Evolutionary conservation across 2,888 invertebrate species (phyloP).

Genomic region (Drosophila pseudotalamancana): DNA sequence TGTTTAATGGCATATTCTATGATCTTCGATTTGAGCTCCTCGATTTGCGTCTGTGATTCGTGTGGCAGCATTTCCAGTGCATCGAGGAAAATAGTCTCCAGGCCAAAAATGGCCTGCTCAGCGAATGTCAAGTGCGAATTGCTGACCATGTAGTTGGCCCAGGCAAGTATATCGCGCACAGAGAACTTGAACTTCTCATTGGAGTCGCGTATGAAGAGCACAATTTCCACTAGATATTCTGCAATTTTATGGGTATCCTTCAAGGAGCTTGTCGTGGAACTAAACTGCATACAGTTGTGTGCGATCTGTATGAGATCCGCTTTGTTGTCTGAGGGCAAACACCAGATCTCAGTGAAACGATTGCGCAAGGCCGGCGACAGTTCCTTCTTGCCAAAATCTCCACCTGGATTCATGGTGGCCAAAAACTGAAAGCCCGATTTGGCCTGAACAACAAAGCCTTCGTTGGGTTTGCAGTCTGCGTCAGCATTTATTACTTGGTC

Average conservation of each 20-base stretch:
- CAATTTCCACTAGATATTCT: constrained; percentile 90
- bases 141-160: constrained; percentile 93
- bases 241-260: constrained; percentile 86
- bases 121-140: constrained; percentile 76
- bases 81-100: constrained; percentile 95
- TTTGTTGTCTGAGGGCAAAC: constrained; percentile 89
- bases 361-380: constrained; percentile 98
- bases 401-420: constrained; percentile 99
- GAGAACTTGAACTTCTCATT: constrained; percentile 93
- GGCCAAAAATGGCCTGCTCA: constrained; percentile 94
- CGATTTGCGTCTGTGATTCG: constrained; percentile 86
- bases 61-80: constrained; percentile 92
- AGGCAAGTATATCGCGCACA: constrained; percentile 95
- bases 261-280: constrained; percentile 68
- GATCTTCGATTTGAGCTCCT: constrained; percentile 85
- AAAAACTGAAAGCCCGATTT: constrained; percentile 94
- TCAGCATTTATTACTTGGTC: constrained; percentile 72
- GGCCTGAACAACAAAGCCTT: constrained; percentile 87
- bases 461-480: constrained; percentile 62
- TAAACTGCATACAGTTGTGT: constrained; percentile 88
- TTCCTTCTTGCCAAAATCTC: constrained; percentile 99
- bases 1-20: constrained; percentile 86
- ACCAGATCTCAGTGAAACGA: constrained; percentile 99
- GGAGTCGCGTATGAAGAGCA: constrained; percentile 90
- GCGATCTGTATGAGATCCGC: constrained; percentile 92